Evolutionary conservation across 2,797 vertebrate species (phyloP), one percentile per base, ranked within the genome.

Genomic region (Cetoscarus ocellatus): DNA sequence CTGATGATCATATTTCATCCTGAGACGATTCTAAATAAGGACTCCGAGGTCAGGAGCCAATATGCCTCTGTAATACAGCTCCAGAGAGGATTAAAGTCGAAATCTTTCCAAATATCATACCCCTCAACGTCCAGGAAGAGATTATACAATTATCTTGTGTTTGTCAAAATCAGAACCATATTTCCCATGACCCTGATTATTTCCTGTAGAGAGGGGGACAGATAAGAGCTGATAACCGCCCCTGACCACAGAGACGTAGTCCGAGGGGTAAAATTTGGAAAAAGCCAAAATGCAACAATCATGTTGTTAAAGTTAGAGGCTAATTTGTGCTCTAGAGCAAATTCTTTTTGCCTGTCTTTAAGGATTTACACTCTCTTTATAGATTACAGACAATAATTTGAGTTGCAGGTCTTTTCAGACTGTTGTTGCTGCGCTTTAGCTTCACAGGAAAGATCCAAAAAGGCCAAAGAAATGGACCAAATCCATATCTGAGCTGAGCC

Each of bases 21-120:
- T 38, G 60, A 86, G 73, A 73, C 51, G 73, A 68, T 83, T 77
- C 85, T 88, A 90, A 90, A 88, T 67, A 52, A 42, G 55, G 71
- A 36, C 59, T 19, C 34, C 0, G 50, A 59, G 70, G 53, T 80
- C 13, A 47, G 14, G 47, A 70, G 68, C 76, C 69, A 44, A 67
- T 60, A 13, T 55, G 69, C 40, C 52, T 59, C 50, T 45, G 34
- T 67, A 65, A 65, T 48, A 60, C 17, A 34, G 38, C 64, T 51
- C 81, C 47, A 52, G 18, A 55, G 42, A 71, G 62, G 27, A 14
- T 38, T 54, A 35, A 10, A 38, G 9, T 38, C 27, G 4, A 55
- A 40, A 48, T 52, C 42, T 38, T 15, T 60, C 49, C 14, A n/a
- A 34, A 17, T n/a, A 18, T 55, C 8, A 2, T 52, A 51, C 14